Evolutionary conservation across 2,888 invertebrate species (phyloP).

Genomic region (Caenorhabditis plicata): DNA sequence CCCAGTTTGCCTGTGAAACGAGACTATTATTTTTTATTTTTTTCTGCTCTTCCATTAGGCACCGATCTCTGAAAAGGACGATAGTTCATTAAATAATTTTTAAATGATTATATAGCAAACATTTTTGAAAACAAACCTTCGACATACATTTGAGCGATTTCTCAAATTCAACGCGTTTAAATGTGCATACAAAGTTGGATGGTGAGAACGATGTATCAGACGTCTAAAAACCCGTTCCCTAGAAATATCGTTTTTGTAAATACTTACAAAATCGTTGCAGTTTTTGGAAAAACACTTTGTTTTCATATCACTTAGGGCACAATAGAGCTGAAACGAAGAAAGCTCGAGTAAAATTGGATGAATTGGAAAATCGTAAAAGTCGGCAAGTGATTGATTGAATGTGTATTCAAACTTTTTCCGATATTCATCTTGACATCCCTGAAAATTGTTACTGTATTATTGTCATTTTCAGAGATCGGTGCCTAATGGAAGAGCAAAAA

Average conservation of each 20-base stretch:
- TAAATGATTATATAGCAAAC: no score
- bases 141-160: conserved; percentile 23
- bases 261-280: conserved; percentile 56
- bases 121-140: conserved; percentile 8
- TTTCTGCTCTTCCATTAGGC: no score
- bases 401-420: conserved; percentile 54
- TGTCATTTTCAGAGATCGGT: no score
- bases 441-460: conserved; percentile 1
- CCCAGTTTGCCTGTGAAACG: no score
- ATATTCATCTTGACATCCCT: conserved; percentile 61
- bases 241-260: not conserved
- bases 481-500: no score
- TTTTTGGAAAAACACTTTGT: conserved; percentile 58
- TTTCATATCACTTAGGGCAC: conserved; percentile 57
- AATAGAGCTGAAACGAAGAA: conserved; percentile 54
- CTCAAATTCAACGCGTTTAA: conserved; percentile 51
- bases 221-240: conserved; percentile 32
- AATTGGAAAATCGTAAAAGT: conserved; percentile 64
- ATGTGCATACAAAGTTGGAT: conserved; percentile 61
- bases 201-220: conserved; percentile 63
- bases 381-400: conserved; percentile 49
- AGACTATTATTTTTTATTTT: no score
- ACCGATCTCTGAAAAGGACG: no score
- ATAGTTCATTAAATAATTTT: no score
- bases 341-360: conserved; percentile 59